phyloP scores from a whole-genome alignment of 2,113 vertebrate species.

The Gadus macrocephalus region DNA sequence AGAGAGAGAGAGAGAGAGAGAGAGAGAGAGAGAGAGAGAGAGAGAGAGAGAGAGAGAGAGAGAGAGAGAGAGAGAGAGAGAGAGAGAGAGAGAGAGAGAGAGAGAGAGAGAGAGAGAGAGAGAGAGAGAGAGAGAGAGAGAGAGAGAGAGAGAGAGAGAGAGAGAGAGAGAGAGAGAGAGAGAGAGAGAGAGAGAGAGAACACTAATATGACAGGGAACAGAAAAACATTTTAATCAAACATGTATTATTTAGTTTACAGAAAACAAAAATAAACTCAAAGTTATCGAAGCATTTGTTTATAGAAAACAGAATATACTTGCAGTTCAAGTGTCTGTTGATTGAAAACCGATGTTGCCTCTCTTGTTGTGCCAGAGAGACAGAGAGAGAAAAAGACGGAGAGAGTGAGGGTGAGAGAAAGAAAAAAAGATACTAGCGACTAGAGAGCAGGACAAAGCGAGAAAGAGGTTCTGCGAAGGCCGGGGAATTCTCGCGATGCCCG shows the following conservation, averaged over 20 bases:
- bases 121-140: slow-evolving; percentile 85
- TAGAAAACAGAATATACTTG: slow-evolving; percentile 65
- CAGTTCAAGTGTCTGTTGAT: slow-evolving; percentile 93
- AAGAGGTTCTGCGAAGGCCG: too few relatives aligned
- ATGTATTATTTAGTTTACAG: too few relatives aligned
- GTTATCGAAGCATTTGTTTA: neutral
- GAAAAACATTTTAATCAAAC: too few relatives aligned
- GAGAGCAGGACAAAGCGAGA: too few relatives aligned
- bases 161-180: neutral
- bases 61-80: slow-evolving; percentile 15
- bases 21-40: neutral
- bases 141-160: slow-evolving; percentile 42
- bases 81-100: neutral
- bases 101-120: neutral
- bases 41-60: neutral
- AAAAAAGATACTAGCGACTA: too few relatives aligned
- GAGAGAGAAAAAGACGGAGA: too few relatives aligned
- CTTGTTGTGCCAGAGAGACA: slow-evolving; percentile 16
- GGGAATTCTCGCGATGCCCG: too few relatives aligned
- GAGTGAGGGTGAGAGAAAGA: neutral
- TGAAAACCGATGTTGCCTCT: slow-evolving; percentile 78
- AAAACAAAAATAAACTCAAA: too few relatives aligned
- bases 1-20: slow-evolving; percentile 15
- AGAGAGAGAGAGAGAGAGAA: too few relatives aligned
- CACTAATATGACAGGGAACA: neutral